Conservation (phyloP, 2,113 vertebrate genomes). For the Cyrtonyx montezumae region DNA sequence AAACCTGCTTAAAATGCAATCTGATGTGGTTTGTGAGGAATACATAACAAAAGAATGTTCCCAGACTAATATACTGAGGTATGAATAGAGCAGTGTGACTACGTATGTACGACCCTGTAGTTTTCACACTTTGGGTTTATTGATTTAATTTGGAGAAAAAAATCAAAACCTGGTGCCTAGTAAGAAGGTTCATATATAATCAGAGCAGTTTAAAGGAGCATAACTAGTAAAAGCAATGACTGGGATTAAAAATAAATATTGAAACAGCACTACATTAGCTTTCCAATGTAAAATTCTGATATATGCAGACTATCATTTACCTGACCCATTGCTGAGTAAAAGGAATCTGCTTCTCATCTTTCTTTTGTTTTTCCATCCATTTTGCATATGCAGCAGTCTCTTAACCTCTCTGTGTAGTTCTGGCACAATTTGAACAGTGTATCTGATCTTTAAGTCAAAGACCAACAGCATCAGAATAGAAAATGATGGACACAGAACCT, state of each 20-base stretch:
- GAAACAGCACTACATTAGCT: background rate
- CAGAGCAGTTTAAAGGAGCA: background rate
- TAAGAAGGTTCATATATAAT: background rate
- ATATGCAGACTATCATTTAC: background rate
- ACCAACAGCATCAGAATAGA: background rate
- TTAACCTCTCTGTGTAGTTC: background rate
- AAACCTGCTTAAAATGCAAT: background rate
- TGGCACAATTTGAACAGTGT: background rate
- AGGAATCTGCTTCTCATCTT: background rate
- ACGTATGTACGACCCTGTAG: rapidly evolving
- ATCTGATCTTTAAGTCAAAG: background rate
- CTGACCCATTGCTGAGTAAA: background rate
- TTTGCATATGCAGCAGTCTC: background rate
- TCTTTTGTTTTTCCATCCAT: background rate
- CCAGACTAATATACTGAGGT: background rate
- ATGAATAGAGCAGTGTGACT: too few relatives aligned
- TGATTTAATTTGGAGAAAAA: background rate
- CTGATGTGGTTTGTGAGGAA: background rate
- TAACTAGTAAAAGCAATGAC: background rate
- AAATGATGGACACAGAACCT: background rate
- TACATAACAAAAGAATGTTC: background rate
- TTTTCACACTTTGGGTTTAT: background rate
- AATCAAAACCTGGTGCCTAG: background rate
- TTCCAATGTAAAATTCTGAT: background rate
- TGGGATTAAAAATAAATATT: background rate